Evolutionary conservation across 2,797 vertebrate genomes (phyloP).

Genomic region (Macrochelys suwanniensis): DNA sequence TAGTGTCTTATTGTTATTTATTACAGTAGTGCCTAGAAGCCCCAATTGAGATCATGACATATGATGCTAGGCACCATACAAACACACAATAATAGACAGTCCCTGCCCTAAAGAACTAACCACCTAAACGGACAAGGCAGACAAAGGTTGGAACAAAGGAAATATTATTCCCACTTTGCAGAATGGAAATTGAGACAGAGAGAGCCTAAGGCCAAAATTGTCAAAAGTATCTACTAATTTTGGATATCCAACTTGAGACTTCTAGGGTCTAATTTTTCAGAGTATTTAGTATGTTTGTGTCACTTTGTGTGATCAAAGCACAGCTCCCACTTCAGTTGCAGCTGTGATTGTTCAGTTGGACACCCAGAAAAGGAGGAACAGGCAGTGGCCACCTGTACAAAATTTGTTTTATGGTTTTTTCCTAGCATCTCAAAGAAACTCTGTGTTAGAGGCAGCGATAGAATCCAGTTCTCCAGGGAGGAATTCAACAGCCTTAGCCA

Average conservation of each 20-base stretch:
- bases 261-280: neutral
- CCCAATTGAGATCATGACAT: neutral
- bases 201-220: constrained; percentile 37
- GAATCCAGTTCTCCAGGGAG: neutral
- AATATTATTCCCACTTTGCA: neutral
- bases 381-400: neutral
- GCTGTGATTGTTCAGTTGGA: neutral
- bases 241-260: constrained; percentile 1
- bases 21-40: constrained; percentile 26
- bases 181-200: neutral
- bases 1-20: neutral
- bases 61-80: neutral
- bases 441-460: neutral
- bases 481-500: neutral
- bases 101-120: neutral
- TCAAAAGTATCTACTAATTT: constrained; percentile 28
- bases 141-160: constrained; percentile 6
- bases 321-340: neutral
- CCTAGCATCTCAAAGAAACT: neutral
- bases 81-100: neutral
- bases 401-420: neutral
- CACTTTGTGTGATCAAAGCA: constrained; percentile 8
- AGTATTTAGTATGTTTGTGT: neutral
- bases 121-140: neutral
- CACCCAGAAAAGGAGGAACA: neutral